A percentile compares a stretch with the other conserved stretches of the same genome.
Evolutionary conservation across 2,797 vertebrate genomes (phyloP).

Genomic region (Cyclura pinguis): DNA sequence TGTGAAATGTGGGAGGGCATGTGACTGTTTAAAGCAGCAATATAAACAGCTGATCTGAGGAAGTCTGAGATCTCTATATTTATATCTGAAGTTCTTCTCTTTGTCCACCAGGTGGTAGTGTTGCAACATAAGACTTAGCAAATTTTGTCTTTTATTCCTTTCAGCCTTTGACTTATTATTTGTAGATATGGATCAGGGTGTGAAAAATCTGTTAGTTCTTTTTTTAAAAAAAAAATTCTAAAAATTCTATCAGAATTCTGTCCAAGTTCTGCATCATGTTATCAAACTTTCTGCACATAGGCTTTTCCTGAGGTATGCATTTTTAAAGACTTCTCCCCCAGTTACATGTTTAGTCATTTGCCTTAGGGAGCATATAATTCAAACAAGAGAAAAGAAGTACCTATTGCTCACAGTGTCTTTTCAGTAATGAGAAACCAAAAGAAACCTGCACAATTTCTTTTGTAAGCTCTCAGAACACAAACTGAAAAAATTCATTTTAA

Average conservation of each 20-base stretch:
- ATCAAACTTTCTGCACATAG: too few species aligned
- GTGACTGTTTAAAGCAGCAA: neutral
- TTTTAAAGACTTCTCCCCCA: too few species aligned
- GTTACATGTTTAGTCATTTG: too few species aligned
- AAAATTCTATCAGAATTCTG: neutral
- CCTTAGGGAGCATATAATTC: too few species aligned
- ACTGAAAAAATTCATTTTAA: neutral
- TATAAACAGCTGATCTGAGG: neutral
- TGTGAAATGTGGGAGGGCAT: too few species aligned
- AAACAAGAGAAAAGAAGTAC: too few species aligned
- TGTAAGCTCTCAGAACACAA: neutral
- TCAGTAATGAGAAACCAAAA: too few species aligned
- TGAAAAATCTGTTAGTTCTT: neutral
- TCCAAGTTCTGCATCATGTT: neutral
- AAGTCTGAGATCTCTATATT: neutral
- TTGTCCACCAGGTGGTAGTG: slow-evolving; percentile 73
- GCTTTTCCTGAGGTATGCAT: too few species aligned
- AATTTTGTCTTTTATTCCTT: neutral
- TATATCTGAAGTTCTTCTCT: slow-evolving; percentile 23
- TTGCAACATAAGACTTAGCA: neutral
- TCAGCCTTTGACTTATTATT: neutral
- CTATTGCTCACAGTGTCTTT: too few species aligned
- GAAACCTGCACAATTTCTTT: neutral
- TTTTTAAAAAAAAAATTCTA: neutral
- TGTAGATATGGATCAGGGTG: neutral